These are phyloP conservation scores for Anguilla anguilla DNA, from an alignment of 2,797 vertebrate species.

Conservation along the genomic window DNA sequence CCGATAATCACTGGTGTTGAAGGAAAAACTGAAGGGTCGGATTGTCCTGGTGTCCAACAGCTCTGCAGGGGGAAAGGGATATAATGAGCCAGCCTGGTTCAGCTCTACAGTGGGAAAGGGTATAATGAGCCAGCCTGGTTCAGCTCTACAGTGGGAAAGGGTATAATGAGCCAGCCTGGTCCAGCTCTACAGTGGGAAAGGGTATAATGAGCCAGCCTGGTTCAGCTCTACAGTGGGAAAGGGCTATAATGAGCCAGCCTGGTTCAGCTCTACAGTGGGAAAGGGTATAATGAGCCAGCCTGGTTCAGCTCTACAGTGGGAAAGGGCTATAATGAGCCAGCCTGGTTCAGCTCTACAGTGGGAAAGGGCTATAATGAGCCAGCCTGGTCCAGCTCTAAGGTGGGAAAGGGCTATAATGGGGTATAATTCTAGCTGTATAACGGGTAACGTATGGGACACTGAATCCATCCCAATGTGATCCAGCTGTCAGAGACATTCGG, in stretches of 20 bases:
- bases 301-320: too few species aligned
- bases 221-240: too few species aligned
- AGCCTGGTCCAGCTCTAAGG: too few species aligned
- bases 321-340: too few species aligned
- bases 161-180: too few species aligned
- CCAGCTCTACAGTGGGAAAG: not conserved
- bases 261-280: too few species aligned
- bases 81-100: not conserved
- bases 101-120: not conserved
- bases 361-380: too few species aligned
- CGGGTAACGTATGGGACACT: not conserved
- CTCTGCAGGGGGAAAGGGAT: conserved; percentile 60
- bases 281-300: too few species aligned
- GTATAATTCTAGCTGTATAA: too few species aligned
- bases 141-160: not conserved
- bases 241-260: too few species aligned
- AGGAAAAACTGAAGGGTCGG: conserved; percentile 81
- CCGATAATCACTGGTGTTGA: conserved; percentile 85
- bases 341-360: too few species aligned
- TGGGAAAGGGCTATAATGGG: too few species aligned
- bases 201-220: not conserved
- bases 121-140: not conserved
- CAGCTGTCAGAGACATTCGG: conserved; percentile 27
- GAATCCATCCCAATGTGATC: not conserved
- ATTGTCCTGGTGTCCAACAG: conserved; percentile 80